A percentile compares a stretch with the other conserved stretches of the same genome.
These are phyloP conservation scores for Pyrocoelia pectoralis DNA, from an alignment of 2,888 invertebrate species.

Conservation along the genomic window DNA sequence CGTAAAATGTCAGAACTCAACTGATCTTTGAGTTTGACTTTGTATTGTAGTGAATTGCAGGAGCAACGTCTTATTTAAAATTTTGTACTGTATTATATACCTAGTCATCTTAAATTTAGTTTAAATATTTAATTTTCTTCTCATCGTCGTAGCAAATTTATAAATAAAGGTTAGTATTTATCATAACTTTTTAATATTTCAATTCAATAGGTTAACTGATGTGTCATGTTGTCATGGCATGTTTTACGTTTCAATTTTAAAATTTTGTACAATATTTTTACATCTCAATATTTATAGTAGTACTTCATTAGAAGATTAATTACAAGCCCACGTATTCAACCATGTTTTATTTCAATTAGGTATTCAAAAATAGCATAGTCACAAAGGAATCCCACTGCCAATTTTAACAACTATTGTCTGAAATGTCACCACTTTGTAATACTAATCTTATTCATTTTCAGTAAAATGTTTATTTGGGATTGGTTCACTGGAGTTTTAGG, in stretches of 20 bases:
- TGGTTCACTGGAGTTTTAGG: constrained; percentile 95
- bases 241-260: constrained; percentile 20
- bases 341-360: background rate
- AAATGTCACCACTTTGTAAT: no score
- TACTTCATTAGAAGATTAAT: no score
- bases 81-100: background rate
- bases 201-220: constrained; percentile 14
- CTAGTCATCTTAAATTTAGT: background rate
- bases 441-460: constrained; percentile 26
- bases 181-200: background rate
- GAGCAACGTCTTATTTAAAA: background rate
- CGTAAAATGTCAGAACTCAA: constrained; percentile 46
- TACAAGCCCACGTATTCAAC: background rate
- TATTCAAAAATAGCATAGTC: constrained; percentile 41
- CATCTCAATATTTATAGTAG: no score
- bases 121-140: background rate
- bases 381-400: constrained; percentile 36
- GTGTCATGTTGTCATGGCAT: constrained; percentile 28
- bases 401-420: constrained; percentile 29
- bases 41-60: constrained; percentile 16
- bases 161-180: background rate
- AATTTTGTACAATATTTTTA: background rate
- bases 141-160: background rate
- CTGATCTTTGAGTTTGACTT: constrained; percentile 10
- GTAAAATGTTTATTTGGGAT: constrained; percentile 91